Evolutionary conservation across 2,113 vertebrate genomes (phyloP).

Genomic region (Misgurnus mizolepis): DNA sequence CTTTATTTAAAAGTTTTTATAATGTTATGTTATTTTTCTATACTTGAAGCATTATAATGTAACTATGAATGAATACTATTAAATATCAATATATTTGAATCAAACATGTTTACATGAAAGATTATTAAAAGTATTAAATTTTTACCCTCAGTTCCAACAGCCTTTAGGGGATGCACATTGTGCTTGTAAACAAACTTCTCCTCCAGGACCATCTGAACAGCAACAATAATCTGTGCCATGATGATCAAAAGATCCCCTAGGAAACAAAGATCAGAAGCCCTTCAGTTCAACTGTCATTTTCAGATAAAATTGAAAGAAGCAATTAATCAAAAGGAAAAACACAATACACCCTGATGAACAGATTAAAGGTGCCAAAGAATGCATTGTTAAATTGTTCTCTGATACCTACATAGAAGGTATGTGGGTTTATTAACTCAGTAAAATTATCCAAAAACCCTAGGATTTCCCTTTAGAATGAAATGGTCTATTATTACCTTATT

Average conservation of each 20-base stretch:
- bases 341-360: background rate
- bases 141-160: constrained; percentile 89
- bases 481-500: no score
- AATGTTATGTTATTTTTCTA: no score
- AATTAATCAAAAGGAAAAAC: background rate
- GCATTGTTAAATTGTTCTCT: no score
- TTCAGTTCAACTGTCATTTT: background rate
- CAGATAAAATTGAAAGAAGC: background rate
- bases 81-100: background rate
- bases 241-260: constrained; percentile 91
- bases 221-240: constrained; percentile 87
- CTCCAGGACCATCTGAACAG: constrained; percentile 95
- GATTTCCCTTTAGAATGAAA: no score
- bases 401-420: no score
- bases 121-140: background rate
- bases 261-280: constrained; percentile 14
- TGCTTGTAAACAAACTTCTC: constrained; percentile 94
- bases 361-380: no score
- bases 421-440: no score
- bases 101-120: background rate
- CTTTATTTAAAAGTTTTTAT: no score
- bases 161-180: constrained; percentile 86
- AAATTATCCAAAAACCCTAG: no score
- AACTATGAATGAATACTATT: background rate
- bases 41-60: no score